Conservation (phyloP, 2,888 invertebrate genomes). For the Hirtodrosophila cameraria region DNA sequence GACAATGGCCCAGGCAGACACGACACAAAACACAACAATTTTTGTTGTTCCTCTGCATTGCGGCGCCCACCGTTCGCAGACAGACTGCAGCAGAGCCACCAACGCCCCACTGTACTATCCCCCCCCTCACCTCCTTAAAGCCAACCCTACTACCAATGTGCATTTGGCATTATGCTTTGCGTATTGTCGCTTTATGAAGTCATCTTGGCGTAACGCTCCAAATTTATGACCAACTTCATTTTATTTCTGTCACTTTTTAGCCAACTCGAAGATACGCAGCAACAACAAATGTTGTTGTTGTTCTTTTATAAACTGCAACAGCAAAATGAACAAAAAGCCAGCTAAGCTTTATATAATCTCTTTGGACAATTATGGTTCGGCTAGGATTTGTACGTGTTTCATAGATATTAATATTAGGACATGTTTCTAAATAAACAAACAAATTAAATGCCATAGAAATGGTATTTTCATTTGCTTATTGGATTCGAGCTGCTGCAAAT, state of each 20-base stretch:
- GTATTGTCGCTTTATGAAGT: conserved; percentile 79
- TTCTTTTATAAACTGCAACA: conserved; percentile 17
- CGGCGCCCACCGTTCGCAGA: conserved; percentile 50
- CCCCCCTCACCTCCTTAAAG: background rate
- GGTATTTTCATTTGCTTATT: too few relatives aligned
- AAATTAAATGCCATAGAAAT: background rate
- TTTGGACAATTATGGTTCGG: conserved; percentile 44
- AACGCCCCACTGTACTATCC: conserved; percentile 17
- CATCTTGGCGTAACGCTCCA: conserved; percentile 77
- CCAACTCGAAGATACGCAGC: conserved; percentile 61
- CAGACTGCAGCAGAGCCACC: conserved; percentile 25
- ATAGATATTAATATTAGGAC: background rate
- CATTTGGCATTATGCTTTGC: conserved; percentile 78
- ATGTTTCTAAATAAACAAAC: background rate
- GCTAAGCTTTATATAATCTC: conserved; percentile 49
- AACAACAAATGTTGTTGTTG: conserved; percentile 44
- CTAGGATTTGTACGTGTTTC: conserved; percentile 3
- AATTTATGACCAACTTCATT: conserved; percentile 79
- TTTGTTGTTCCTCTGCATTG: conserved; percentile 57
- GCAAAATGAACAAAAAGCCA: conserved; percentile 49
- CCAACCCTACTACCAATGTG: conserved; percentile 33
- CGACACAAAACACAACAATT: conserved; percentile 75
- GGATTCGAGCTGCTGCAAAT: too few relatives aligned
- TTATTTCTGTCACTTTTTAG: conserved; percentile 72
- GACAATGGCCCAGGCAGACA: conserved; percentile 64